Evolutionary conservation across 2,797 vertebrate species (phyloP), one percentile per base, ranked within the genome.

Genomic region (Neosalanx taihuensis): DNA sequence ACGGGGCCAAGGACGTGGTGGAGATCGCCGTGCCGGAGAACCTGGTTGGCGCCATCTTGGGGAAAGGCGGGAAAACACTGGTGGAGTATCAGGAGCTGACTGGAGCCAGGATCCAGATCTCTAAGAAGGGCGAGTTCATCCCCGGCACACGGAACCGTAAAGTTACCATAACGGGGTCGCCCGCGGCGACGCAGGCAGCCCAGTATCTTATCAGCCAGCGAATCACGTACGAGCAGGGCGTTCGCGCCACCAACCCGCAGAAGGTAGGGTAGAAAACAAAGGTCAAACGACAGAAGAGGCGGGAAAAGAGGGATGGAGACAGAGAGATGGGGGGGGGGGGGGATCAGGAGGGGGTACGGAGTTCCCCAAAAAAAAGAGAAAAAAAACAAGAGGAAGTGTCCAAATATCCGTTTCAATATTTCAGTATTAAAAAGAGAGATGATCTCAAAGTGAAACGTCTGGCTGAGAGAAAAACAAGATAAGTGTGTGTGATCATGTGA

Each of bases 161-260:
- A 93, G 96, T 97, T 86, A 98, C 95, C 91, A 98, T 98, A 90
- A 97, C 96, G 69, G 96, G 96, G 90, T 95, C 95, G 41, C 95
- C 95, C 20, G 96, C 95, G 37, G 95, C 96, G 75, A 97, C 95
- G 58, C 96, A 98, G 90, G 96, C 96, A 74, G 96, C 96, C 66
- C 96, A 98, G 91, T 98, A 97, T 93, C 94, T 98, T 89, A 98
- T 98, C 93, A 96, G 96, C 92, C 96, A 98, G 92, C 91, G 96
- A 91, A 96, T 98, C 93, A 97, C 96, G 35, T 98, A 97, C 62
- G 96, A 98, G 95, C 96, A 98, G 90, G 95, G 95, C 76, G 96
- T 98, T 85, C 93, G 96, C 37, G 96, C 96, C 85, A 96, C 95
- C 91, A 98, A 98, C 90, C 96, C 96, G 70, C 96, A 97, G 89